These are phyloP conservation scores for Drosophila vallismaia DNA, from an alignment of 2,888 invertebrate species.

Conservation along the genomic window DNA sequence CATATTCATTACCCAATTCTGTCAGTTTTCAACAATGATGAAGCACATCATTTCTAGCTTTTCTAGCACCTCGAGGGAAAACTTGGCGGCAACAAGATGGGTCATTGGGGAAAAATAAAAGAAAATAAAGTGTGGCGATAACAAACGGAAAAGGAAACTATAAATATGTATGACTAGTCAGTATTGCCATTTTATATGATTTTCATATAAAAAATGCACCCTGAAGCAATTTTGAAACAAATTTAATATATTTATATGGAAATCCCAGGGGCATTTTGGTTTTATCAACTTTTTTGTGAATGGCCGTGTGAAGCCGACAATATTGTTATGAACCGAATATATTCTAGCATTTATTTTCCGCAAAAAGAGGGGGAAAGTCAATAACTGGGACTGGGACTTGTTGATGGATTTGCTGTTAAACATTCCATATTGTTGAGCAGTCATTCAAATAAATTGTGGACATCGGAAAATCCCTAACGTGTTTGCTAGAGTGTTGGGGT, in stretches of 20 bases:
- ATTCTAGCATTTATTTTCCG: slow-evolving; percentile 11
- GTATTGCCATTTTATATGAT: not conserved
- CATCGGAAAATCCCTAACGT: not conserved
- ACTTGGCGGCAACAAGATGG: not conserved
- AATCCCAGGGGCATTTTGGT: not conserved
- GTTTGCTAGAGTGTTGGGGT: not conserved
- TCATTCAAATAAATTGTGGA: slow-evolving; percentile 6
- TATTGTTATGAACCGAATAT: not conserved
- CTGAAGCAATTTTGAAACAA: not conserved
- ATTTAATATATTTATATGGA: not conserved
- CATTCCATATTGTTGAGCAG: slow-evolving; percentile 4
- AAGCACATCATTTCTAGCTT: not conserved
- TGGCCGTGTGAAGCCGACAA: not conserved
- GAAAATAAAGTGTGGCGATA: not conserved
- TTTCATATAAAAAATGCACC: not conserved
- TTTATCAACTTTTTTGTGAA: not conserved
- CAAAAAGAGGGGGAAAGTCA: not conserved
- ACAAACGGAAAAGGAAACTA: not conserved
- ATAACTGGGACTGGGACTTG: not conserved
- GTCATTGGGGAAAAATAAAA: slow-evolving; percentile 1
- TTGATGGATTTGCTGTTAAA: slow-evolving; percentile 30
- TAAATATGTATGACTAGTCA: not conserved
- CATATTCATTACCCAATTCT: slow-evolving; percentile 2
- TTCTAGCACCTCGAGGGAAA: not conserved
- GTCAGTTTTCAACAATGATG: not conserved